Base-by-base conservation (phyloP, 2,797 vertebrate genomes). In the Buphagus erythrorhynchus region DNA sequence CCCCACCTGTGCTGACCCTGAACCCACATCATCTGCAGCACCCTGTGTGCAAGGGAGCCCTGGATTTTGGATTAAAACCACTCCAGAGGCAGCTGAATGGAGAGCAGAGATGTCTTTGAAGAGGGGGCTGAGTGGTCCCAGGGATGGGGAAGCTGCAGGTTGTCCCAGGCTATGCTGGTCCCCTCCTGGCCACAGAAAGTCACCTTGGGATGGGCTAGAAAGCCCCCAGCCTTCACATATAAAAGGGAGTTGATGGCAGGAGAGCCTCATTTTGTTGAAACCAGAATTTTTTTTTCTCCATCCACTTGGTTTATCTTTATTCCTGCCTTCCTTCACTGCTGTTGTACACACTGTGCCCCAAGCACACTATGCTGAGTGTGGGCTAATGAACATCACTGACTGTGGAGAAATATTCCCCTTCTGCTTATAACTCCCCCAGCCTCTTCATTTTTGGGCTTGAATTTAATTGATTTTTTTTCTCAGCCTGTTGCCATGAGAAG, bases 1-100 rank as follows among this genome's bases (percentile, higher is more conserved):
- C 0, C 2, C 14, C 1, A 2, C 26, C 21, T 0, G 0, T 25
- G 52, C 57, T 67, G 59, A 16, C 36, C 36, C n/a, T 13, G 35
- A 58, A n/a, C 31, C 28, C 8, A 2, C 1, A 0, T 13, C 0
- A 1, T n/a, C 49, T 52, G 65, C 52, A 35, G 52, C 57, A 43
- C 11, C 19, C 36, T 9, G 3, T 19, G 40, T 46, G 49, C 33
- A 55, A 46, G 22, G 42, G 33, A 66, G 3, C 11, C 28, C 33
- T 26, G 51, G 51, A 20, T 55, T 55, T 55, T n/a, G 51, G 28
- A 9, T 46, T 38, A 21, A 66, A 78, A n/a, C 17, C 28, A 20
- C 28, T 21, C 33, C 42, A 46, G 33, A 46, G 33, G 22, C 9
- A 46, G 61, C 10, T 38, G 40, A 55, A n/a, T 38, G 61, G 33